Evolutionary conservation across 2,113 vertebrate genomes (phyloP), one percentile per base, ranked within the genome.

Genomic region (Brachypteracias leptosomus): DNA sequence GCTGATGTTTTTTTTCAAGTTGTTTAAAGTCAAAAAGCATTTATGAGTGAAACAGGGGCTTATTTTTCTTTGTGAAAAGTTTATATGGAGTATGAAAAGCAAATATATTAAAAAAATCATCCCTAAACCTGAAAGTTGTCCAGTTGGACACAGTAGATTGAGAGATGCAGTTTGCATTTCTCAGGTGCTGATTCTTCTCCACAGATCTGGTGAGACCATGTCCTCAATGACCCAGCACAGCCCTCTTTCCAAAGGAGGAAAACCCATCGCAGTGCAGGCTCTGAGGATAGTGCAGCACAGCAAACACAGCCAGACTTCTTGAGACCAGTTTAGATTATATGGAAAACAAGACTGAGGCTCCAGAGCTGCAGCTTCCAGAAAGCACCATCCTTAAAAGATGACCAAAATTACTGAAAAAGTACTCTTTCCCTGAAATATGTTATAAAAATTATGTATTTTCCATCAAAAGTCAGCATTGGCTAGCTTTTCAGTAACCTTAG

Each of bases 401-500:
- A 0, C 1, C 31, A 52, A 55, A 46, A 72, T 33, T 49, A 84
- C 25, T n/a, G 17, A 4, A 28, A 42, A 62, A 10, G 0, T 7
- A 6, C 11, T 42, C 8, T 81, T 85, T 38, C n/a, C 20, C 13
- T n/a, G 9, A 79, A 93, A 54, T 57, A 29, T 8, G 5, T 17
- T 72, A 33, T 79, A 78, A 33, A 57, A n/a, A 20, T 10, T 14
- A 33, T 75, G 10, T 16, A 36, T 33, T 93, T 85, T 80, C 35
- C 20, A 75, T 49, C 58, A 86, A 20, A 92, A 92, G 35, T 55
- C 63, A 71, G 26, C 31, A 74, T 7, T 67, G 35, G 18, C 26
- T 84, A 79, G 77, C 42, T 95, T 73, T 73, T 83, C 47, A 77
- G 42, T 70, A 94, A 86, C 88, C 35, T 46, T 77, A 89, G 42